Conservation (phyloP, 2,888 invertebrate species). For the Hipparchia sbordonii region DNA sequence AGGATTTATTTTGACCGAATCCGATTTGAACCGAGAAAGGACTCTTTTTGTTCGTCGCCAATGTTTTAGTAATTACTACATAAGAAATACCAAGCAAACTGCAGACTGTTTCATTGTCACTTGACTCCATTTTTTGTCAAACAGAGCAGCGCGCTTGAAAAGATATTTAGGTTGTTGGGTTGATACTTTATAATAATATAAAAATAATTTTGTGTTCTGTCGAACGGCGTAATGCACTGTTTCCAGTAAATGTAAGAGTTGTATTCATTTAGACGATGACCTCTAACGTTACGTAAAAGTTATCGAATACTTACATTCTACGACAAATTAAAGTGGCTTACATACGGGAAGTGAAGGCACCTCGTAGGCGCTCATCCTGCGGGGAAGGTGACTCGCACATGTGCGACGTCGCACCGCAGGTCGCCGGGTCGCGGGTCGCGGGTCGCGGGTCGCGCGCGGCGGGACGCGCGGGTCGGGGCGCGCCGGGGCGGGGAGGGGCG, state of each 20-base stretch:
- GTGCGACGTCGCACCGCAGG: too few relatives aligned
- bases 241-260: background rate
- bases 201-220: background rate
- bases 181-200: background rate
- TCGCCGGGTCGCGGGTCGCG: background rate
- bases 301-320: background rate
- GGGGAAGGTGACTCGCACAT: background rate
- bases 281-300: background rate
- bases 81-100: background rate
- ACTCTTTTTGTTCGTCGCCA: background rate
- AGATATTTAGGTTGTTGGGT: conserved; percentile 10
- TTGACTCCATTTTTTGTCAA: background rate
- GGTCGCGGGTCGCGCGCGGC: background rate
- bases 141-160: conserved; percentile 4
- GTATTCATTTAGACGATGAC: background rate
- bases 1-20: background rate
- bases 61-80: background rate
- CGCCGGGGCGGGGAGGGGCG: conserved; percentile 26
- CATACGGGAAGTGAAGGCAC: background rate
- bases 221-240: background rate
- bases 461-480: background rate
- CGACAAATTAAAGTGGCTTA: background rate
- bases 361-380: too few relatives aligned
- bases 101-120: background rate
- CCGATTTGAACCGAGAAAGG: background rate